Base-by-base conservation (phyloP, 2,797 vertebrate species). In the Florisuga fusca region DNA sequence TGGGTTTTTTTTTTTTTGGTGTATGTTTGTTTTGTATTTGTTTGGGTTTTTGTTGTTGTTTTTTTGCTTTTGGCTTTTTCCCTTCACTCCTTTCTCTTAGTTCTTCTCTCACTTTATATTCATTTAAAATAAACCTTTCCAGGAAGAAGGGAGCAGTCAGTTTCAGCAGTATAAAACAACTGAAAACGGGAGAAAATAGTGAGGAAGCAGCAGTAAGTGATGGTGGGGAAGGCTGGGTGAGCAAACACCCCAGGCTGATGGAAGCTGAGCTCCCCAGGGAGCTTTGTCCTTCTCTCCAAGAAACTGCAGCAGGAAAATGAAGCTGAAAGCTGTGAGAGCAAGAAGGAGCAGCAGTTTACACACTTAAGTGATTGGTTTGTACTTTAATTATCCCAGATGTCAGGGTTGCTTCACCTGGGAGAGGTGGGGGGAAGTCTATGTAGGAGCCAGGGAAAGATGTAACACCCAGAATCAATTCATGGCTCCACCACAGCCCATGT, bases 311-410 rank as follows among this genome's bases (percentile, higher is more conserved):
- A 71, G 45, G 8, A 48, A 85, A 80, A 27, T 0, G 0, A 67
- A 67, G 31, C 22, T 45, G 67, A 43, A 76, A 59, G 17, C 8
- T 11, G 2, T 16, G 10, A 8, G 3, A 83, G 31, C 0, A 0
- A 2, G 2, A 53, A 48, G 34, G 46, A 80, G 54, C 4, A 14
- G 17, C 7, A 10, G 46, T 23, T 66, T 3, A 29, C 13, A 83
- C 19, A 2, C 21, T 34, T 11, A 1, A 0, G 2, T 1, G 27
- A n/a, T 8, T 50, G 12, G 17, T 1, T 17, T 15, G 66, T 34
- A 36, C 21, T 38, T 41, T 41, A 12, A 21, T 14, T 33, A 27
- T 29, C 15, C 38, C 23, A 45, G 34, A 9, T 41, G 38, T 41
- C 14, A 41, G 38, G 38, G 38, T 13, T 41, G 6, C 38, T 13